A percentile compares a stretch with the other conserved stretches of the same genome.
Evolutionary conservation across 2,113 vertebrate species (phyloP).

Genomic region (Pandion haliaetus): DNA sequence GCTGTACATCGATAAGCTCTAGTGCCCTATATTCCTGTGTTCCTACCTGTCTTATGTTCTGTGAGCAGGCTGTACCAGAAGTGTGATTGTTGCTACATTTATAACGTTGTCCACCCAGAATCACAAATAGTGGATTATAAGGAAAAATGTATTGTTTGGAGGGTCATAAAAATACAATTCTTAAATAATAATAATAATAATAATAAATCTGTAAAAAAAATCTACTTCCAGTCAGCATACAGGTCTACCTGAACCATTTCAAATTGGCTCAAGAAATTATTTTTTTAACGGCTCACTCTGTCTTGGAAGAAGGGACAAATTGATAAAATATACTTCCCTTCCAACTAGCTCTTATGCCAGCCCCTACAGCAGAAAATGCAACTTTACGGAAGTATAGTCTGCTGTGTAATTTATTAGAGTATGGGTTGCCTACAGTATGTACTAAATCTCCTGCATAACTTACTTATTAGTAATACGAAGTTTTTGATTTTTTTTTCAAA

Average conservation of each 20-base stretch:
- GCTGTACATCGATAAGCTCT: background rate
- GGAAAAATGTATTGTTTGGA: background rate
- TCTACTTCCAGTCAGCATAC: background rate
- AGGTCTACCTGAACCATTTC: background rate
- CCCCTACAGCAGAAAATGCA: constrained; percentile 1
- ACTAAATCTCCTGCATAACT: background rate
- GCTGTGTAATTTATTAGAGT: background rate
- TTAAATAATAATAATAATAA: no score
- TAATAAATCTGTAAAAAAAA: no score
- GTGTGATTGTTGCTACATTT: background rate
- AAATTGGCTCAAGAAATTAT: constrained; percentile 16
- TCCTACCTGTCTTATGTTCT: background rate
- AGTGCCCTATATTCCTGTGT: background rate
- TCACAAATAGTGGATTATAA: background rate
- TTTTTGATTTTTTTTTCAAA: background rate
- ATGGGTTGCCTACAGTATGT: background rate
- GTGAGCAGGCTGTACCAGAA: background rate
- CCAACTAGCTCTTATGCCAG: background rate
- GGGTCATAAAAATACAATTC: no score
- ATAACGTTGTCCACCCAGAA: background rate
- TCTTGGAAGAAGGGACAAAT: background rate
- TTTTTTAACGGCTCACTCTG: background rate
- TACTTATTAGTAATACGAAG: background rate
- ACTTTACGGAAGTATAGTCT: background rate
- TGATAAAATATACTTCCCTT: background rate